phyloP scores from a whole-genome alignment of 2,113 vertebrate species.

The Salvelinus sp. region DNA sequence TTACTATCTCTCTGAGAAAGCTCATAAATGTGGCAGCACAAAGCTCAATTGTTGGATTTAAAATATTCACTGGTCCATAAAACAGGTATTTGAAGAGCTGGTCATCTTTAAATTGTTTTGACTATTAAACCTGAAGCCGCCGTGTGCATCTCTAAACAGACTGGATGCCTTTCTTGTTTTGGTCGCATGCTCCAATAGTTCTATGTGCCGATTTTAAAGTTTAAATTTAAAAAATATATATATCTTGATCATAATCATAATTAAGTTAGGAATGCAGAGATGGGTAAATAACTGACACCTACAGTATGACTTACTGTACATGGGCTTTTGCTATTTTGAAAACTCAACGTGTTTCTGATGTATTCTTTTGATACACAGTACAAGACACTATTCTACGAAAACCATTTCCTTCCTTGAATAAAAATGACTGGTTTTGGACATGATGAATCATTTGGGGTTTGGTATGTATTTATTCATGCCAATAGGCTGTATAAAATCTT shows the following conservation, averaged over 20 bases:
- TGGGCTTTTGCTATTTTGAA: neutral
- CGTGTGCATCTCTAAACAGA: neutral
- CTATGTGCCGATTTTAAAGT: neutral
- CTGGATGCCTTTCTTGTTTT: neutral
- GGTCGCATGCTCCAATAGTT: neutral
- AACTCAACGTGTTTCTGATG: neutral
- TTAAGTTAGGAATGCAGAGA: neutral
- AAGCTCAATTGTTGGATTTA: neutral
- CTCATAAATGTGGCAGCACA: slow-evolving; percentile 3
- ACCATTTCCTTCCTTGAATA: slow-evolving; percentile 2
- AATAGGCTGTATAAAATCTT: neutral
- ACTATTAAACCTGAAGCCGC: neutral
- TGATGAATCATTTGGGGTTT: slow-evolving; percentile 9
- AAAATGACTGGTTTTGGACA: neutral
- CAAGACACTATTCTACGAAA: neutral
- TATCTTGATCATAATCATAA: neutral
- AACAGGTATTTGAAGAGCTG: slow-evolving; percentile 12
- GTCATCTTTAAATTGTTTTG: slow-evolving; percentile 12
- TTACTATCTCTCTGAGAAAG: slow-evolving; percentile 6
- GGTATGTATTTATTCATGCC: slow-evolving; percentile 40
- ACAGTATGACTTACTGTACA: neutral
- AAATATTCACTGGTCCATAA: slow-evolving; percentile 35
- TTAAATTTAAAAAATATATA: neutral
- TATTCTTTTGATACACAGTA: neutral
- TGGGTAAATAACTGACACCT: neutral